Evolutionary conservation across 2,113 vertebrate species (phyloP).

Genomic region (Anolis carolinensis): DNA sequence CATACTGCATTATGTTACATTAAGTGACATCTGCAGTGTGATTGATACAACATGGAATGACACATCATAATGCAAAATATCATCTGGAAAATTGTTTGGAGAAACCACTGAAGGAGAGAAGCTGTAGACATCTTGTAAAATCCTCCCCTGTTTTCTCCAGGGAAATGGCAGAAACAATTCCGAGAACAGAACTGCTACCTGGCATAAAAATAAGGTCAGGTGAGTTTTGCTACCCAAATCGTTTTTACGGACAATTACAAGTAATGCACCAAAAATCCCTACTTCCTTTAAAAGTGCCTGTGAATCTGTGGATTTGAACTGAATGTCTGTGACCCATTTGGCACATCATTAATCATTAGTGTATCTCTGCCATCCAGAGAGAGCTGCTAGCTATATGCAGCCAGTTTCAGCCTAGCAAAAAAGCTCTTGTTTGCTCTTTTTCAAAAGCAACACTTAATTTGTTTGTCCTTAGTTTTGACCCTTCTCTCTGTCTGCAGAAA

Average conservation of each 20-base stretch:
- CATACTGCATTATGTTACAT: slow-evolving; percentile 68
- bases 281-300: slow-evolving; percentile 34
- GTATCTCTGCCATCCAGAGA: slow-evolving; percentile 43
- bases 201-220: slow-evolving; percentile 28
- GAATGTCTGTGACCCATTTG: slow-evolving; percentile 54
- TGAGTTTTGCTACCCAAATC: slow-evolving; percentile 31
- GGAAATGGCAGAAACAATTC: slow-evolving; percentile 41
- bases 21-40: slow-evolving; percentile 76
- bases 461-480: neutral
- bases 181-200: slow-evolving; percentile 32
- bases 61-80: slow-evolving; percentile 73
- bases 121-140: slow-evolving; percentile 25
- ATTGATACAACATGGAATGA: slow-evolving; percentile 75
- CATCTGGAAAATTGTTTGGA: slow-evolving; percentile 72
- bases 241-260: slow-evolving; percentile 51
- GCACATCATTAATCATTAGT: slow-evolving; percentile 60
- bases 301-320: slow-evolving; percentile 54
- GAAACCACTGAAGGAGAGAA: slow-evolving; percentile 42
- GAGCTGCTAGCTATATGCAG: slow-evolving; percentile 50
- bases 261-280: slow-evolving; percentile 36
- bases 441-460: neutral
- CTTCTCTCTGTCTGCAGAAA: slow-evolving; percentile 3
- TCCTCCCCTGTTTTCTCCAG: slow-evolving; percentile 39
- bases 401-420: slow-evolving; percentile 29
- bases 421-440: slow-evolving; percentile 19